phyloP scores from a whole-genome alignment of 2,888 invertebrate genomes.

The Cosmia trapezina region DNA sequence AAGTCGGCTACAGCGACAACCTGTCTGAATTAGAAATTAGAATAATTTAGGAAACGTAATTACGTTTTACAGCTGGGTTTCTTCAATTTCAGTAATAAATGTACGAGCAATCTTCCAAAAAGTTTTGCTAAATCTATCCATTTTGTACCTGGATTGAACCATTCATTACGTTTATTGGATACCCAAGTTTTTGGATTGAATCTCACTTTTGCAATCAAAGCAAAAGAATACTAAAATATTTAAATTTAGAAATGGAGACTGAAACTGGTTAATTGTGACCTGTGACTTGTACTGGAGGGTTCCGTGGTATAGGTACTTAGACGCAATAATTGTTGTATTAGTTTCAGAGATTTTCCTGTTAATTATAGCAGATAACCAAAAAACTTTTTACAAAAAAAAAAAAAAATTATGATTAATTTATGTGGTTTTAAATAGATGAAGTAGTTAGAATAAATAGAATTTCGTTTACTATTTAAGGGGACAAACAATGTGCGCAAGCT shows the following conservation, averaged over 20 bases:
- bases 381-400: no score
- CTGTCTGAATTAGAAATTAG: slow-evolving; percentile 25
- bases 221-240: slow-evolving; percentile 27
- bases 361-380: no score
- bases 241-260: slow-evolving; percentile 4
- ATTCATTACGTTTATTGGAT: slow-evolving; percentile 51
- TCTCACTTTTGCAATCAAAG: slow-evolving; percentile 39
- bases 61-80: slow-evolving; percentile 29
- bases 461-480: no score
- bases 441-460: no score
- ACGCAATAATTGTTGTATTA: background rate
- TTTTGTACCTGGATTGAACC: slow-evolving; percentile 35
- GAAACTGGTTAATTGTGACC: background rate
- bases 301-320: background rate
- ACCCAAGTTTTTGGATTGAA: slow-evolving; percentile 40
- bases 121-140: slow-evolving; percentile 37
- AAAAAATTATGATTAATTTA: no score
- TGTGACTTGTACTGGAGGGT: background rate
- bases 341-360: background rate
- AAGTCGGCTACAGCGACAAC: background rate
- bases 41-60: slow-evolving; percentile 26
- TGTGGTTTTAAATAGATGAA: no score
- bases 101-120: slow-evolving; percentile 36
- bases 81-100: slow-evolving; percentile 41
- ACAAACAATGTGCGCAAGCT: no score